phyloP scores from a whole-genome alignment of 1,140 invertebrate genomes.

The Hyles vespertilio region DNA sequence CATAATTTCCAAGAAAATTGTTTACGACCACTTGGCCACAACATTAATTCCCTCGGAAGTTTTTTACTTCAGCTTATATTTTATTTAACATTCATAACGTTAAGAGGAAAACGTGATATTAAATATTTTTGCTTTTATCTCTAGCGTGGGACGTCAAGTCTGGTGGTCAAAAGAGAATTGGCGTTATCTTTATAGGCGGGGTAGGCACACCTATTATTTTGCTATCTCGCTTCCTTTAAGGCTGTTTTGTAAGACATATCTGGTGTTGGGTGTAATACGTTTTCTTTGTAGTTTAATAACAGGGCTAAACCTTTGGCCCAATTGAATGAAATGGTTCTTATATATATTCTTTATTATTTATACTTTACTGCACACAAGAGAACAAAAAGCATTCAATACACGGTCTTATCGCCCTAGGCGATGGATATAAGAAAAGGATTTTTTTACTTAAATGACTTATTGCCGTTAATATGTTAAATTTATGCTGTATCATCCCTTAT shows the following conservation, averaged over 20 bases:
- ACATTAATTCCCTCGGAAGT: slow-evolving; percentile 19
- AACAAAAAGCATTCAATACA: too few species aligned
- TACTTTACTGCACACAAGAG: too few species aligned
- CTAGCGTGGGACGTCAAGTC: slow-evolving; percentile 14
- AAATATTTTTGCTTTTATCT: not conserved
- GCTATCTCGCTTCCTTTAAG: slow-evolving; percentile 18
- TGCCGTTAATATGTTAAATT: too few species aligned
- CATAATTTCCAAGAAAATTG: slow-evolving; percentile 31
- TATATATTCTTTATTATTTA: too few species aligned
- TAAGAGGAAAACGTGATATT: not conserved
- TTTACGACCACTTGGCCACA: slow-evolving; percentile 21
- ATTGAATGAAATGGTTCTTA: too few species aligned
- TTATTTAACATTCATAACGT: not conserved
- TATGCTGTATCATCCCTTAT: too few species aligned
- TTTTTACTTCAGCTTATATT: not conserved
- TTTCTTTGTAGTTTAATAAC: too few species aligned
- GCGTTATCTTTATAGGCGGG: slow-evolving; percentile 26
- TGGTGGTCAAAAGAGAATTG: slow-evolving; percentile 17
- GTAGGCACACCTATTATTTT: slow-evolving; percentile 21
- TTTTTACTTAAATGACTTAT: too few species aligned
- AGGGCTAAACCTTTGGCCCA: too few species aligned
- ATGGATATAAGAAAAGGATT: too few species aligned
- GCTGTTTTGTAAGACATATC: not conserved
- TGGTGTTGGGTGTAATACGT: too few species aligned
- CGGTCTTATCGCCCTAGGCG: too few species aligned